A percentile compares a stretch with the other conserved stretches of the same genome.
phyloP scores from a whole-genome alignment of 2,888 invertebrate genomes.

The Phymatocera aterrima region DNA sequence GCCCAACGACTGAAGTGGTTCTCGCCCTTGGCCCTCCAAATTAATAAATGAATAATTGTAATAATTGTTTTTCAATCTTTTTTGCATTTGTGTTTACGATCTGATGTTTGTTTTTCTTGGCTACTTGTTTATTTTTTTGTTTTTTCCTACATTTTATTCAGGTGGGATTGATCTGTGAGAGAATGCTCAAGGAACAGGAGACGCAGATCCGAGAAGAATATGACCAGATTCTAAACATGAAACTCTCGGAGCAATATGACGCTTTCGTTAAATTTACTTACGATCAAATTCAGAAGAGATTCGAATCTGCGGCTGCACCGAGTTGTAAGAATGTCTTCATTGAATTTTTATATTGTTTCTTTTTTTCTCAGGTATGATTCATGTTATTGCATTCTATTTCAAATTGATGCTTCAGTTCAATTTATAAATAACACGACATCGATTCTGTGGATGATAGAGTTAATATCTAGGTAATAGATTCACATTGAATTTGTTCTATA shows the following conservation, averaged over 20 bases:
- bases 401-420: not conserved
- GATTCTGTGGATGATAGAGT: too few relatives aligned
- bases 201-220: conserved; percentile 95
- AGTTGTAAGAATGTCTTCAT: conserved; percentile 64
- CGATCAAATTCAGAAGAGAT: conserved; percentile 91
- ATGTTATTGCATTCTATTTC: too few relatives aligned
- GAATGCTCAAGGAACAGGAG: conserved; percentile 97
- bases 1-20: too few relatives aligned
- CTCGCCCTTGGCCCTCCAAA: too few relatives aligned
- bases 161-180: conserved; percentile 98
- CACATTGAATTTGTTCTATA: too few relatives aligned
- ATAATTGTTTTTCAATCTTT: not conserved
- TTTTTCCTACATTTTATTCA: conserved; percentile 70
- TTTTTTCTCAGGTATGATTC: not conserved
- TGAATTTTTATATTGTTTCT: not conserved
- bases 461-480: too few relatives aligned
- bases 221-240: conserved; percentile 93
- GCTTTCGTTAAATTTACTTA: conserved; percentile 99
- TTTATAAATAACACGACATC: too few relatives aligned
- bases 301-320: conserved; percentile 71
- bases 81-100: too few relatives aligned
- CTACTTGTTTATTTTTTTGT: conserved; percentile 32
- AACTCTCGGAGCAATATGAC: conserved; percentile 98
- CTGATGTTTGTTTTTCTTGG: too few relatives aligned
- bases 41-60: conserved; percentile 41